Evolutionary conservation across 1,140 invertebrate species (phyloP).

Genomic region (Atta colombica): DNA sequence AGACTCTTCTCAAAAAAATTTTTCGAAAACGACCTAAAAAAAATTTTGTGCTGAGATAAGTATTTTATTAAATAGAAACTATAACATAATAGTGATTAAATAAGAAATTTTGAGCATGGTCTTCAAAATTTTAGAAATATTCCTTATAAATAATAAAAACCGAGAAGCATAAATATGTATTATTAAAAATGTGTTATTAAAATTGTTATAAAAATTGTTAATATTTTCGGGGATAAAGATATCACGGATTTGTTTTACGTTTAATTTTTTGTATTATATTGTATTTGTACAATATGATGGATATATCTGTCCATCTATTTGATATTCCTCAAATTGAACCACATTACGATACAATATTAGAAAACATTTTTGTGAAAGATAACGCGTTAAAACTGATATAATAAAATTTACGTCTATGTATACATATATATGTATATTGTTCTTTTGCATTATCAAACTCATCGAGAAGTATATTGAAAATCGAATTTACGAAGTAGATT

Average conservation of each 20-base stretch:
- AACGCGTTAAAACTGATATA: not conserved
- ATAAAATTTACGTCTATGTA: not conserved
- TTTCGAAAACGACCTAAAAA: too few species aligned
- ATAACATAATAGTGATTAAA: too few species aligned
- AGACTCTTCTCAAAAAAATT: too few species aligned
- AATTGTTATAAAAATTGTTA: not conserved
- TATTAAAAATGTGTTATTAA: not conserved
- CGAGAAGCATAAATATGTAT: not conserved
- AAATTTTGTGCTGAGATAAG: too few species aligned
- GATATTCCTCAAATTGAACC: not conserved
- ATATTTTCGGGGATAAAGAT: not conserved
- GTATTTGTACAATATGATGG: not conserved
- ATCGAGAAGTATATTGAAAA: not conserved
- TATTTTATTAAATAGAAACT: too few species aligned
- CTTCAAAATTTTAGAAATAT: not conserved
- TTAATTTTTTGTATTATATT: not conserved
- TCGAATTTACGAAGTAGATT: not conserved
- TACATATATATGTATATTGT: not conserved
- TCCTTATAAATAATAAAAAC: not conserved
- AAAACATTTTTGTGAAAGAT: not conserved
- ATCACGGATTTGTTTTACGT: not conserved
- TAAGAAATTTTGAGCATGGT: too few species aligned
- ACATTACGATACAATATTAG: not conserved
- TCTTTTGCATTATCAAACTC: not conserved
- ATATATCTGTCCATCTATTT: not conserved